Evolutionary conservation across 2,888 invertebrate species (phyloP).

Genomic region (Drosophila seclusa): DNA sequence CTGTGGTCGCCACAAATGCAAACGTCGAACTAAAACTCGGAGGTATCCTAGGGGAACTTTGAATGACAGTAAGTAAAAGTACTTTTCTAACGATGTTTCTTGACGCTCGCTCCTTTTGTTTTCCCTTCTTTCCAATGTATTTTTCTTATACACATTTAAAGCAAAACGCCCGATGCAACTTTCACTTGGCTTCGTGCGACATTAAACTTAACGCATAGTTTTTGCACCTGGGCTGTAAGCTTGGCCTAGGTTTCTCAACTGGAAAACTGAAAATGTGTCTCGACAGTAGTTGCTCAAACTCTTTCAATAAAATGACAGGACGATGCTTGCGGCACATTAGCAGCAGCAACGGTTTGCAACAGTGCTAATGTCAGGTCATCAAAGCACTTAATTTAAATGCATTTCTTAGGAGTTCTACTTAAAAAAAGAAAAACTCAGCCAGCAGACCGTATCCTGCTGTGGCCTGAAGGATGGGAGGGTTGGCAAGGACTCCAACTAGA

Average conservation of each 20-base stretch:
- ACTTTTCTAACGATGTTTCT: constrained; percentile 65
- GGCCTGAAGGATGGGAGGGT: not conserved
- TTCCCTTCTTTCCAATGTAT: not conserved
- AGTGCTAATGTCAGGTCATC: constrained; percentile 20
- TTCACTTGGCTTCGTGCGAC: constrained; percentile 58
- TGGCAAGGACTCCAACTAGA: not conserved
- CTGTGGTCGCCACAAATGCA: constrained; percentile 19
- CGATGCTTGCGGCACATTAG: constrained; percentile 1
- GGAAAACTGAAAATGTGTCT: constrained; percentile 56
- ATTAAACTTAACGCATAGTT: constrained; percentile 61
- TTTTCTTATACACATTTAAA: not conserved
- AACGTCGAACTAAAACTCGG: constrained; percentile 53
- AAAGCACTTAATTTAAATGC: constrained; percentile 46
- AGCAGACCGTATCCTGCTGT: constrained; percentile 5
- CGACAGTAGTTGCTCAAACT: constrained; percentile 21
- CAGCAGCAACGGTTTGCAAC: constrained; percentile 10
- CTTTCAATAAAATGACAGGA: not conserved
- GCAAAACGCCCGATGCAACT: constrained; percentile 39
- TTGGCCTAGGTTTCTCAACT: constrained; percentile 56
- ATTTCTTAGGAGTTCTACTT: constrained; percentile 37
- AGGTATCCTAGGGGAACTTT: constrained; percentile 61
- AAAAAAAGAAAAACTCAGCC: constrained; percentile 26
- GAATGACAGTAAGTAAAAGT: constrained; percentile 70
- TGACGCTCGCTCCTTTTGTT: constrained; percentile 3
- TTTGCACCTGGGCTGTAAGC: constrained; percentile 52